phyloP scores from a whole-genome alignment of 2,888 invertebrate genomes.

The Odontocerum albicorne region DNA sequence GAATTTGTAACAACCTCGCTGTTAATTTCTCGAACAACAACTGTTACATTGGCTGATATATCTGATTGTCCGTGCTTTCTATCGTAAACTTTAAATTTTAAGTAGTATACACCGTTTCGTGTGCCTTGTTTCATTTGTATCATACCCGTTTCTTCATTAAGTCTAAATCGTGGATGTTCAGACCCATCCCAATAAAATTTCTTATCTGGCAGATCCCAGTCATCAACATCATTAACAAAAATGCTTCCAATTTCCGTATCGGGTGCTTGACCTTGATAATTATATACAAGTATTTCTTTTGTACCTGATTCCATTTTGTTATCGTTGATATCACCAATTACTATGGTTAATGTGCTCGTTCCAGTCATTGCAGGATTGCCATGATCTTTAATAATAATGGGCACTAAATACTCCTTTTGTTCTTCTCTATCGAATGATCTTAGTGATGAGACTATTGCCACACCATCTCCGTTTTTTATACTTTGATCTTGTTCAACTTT shows the following conservation, averaged over 20 bases:
- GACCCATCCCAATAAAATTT: conserved; percentile 73
- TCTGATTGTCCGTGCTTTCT: conserved; percentile 74
- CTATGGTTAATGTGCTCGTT: conserved; percentile 77
- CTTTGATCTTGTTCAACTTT: conserved; percentile 79
- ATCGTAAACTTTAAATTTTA: conserved; percentile 69
- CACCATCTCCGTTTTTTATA: conserved; percentile 77
- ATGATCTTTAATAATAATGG: conserved; percentile 80
- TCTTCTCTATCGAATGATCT: conserved; percentile 76
- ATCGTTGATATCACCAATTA: conserved; percentile 83
- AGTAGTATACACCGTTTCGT: conserved; percentile 64
- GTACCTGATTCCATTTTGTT: conserved; percentile 82
- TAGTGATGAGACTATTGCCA: conserved; percentile 75
- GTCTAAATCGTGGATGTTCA: conserved; percentile 66
- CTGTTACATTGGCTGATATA: conserved; percentile 75
- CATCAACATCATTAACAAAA: conserved; percentile 81
- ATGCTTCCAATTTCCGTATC: conserved; percentile 75
- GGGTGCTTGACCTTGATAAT: conserved; percentile 71
- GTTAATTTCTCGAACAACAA: conserved; percentile 73
- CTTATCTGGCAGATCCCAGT: conserved; percentile 85
- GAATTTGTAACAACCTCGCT: conserved; percentile 80
- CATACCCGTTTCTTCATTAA: conserved; percentile 75
- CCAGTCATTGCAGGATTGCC: conserved; percentile 77
- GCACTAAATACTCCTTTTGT: conserved; percentile 77
- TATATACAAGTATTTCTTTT: conserved; percentile 82
- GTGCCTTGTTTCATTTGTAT: conserved; percentile 78